Base-by-base conservation (phyloP, 2,797 vertebrate genomes). In the Orientallactaga sibirica region DNA sequence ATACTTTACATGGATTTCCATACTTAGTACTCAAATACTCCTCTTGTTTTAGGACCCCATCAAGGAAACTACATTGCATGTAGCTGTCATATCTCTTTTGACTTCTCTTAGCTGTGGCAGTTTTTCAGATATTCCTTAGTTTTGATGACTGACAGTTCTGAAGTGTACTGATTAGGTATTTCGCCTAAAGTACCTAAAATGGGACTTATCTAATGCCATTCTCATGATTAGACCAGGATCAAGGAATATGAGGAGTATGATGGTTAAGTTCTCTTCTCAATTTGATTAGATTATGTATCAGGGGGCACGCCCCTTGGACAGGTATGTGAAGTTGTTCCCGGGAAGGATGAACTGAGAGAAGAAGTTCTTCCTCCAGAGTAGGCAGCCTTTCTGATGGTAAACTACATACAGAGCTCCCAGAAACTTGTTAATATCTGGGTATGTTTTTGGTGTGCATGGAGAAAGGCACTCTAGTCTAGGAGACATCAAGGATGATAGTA, bases 41-140 rank as follows among this genome's bases (percentile, higher is more conserved):
- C 81, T 92, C 81, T 55, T 83, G 82, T 86, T 83, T 89, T 27
- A 82, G 27, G 52, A 68, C 52, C 5, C n/a, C 52, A 88, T 88
- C 24, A 41, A 91, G 27, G 55, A 83, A 86, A 82, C 20, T 52
- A 70, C 22, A 76, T 74, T 48, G 62, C 55, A 74, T 78, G 83
- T 79, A 73, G 25, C 43, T 83, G 22, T 90, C 27, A 4, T 33
- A 3, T 89, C 55, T 93, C 41, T 24, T 84, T 86, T 62, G 61
- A 58, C 5, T 94, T 79, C 18, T 80, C 33, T 85, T 88, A 33
- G 37, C 52, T 89, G 8, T 89, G 55, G 79, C 4, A 52, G 48
- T 90, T 94, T 88, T 90, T 92, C 71, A 91, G 64, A 88, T 27
- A 52, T 77, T 90, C 55, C 55, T 22, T 92, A 74, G 8, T 43